Base-by-base conservation (phyloP, 1,140 invertebrate species). In the Monochamus saltuarius region DNA sequence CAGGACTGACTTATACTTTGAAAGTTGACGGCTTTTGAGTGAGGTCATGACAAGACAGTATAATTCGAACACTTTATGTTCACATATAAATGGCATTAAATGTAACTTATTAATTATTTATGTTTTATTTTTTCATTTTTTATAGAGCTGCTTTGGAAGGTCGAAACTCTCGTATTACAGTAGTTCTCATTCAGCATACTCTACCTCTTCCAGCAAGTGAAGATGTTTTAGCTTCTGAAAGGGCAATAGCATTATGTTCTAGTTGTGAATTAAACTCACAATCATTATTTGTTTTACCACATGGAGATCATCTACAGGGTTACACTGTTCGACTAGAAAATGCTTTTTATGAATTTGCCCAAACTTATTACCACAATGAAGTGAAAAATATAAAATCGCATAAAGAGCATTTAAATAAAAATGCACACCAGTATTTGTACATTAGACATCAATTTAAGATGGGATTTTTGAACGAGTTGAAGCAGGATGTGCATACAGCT, bases 381-480 rank as follows among this genome's bases (percentile, higher is more conserved):
- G 87, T 91, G n/a, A 87, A 90, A 70, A 84, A 86, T 53, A 87
- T 98, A 6, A 93, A 95, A 76, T 85, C 85, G 38, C 94, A 97
- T 76, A 83, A 89, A 64, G 95, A 97, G 73, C 89, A 94, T 70
- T 81, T 98, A 9, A 95, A 95, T 69, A 95, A 94, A 80, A 93
- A 88, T 9, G 90, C 88, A 11, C 95, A 98, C 79, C 90, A 93
- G 72, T 89, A 91, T 67, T 80, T 98, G 14, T 94, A 94, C 83
- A 93, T 99, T 3, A 80, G 97, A 17, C 95, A 99, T 82, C 92
- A 97, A 69, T 98, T 97, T 73, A 99, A 99, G 81, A 88, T 98
- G 73, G 97, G 89, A n/a, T 98, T 97, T 80, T 86, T 96, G 40
- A 92, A 92, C 78, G 97, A 99, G 80, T 77, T 98, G 45, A 90